Base-by-base conservation (phyloP, 2,113 vertebrate genomes). In the Scalopus aquaticus region DNA sequence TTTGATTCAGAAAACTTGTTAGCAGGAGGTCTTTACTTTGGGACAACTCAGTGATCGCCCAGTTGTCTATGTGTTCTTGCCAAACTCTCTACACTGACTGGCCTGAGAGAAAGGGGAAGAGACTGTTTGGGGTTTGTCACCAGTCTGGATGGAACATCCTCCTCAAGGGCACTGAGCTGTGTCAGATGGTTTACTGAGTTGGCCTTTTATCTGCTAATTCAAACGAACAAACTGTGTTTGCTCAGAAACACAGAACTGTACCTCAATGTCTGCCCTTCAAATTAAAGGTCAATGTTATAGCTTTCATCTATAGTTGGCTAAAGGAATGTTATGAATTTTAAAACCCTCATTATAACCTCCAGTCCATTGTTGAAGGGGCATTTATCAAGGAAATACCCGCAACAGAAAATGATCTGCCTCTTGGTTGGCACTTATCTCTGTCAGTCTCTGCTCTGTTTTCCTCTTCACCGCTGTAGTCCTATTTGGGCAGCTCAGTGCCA, bases 211-310 rank as follows among this genome's bases (percentile, higher is more conserved):
- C 54, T 72, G 11, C 22, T 96, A 96, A 96, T 42, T 92, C 58
- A 94, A 94, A 94, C 39, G 44, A 97, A 89, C 3, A 94, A 90
- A 90, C 17, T 39, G 16, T 91, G 28, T 86, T 30, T 30, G 35
- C 24, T 90, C 72, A 89, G 83, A 93, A 95, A 97, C 81, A 93
- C 19, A 9, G 94, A 93, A 88, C 24, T 91, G 35, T 81, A 81
- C 32, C 84, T 91, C 24, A 72, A n/a, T 22, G 24, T 94, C 58
- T 39, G 37, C 12, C 54, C 16, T 60, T 42, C 77, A 51, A 93
- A 76, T 56, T 80, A 90, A 80, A 95, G 30, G 60, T 89, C 62
- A 95, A 16, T 42, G 3, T 64, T 46, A 28, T 26, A 69, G 7
- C 80, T 95, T 95, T 93, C 54, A 93, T 39, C 78, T 30, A 19